phyloP scores from a whole-genome alignment of 2,797 vertebrate species.

The Pagetopsis macropterus region DNA sequence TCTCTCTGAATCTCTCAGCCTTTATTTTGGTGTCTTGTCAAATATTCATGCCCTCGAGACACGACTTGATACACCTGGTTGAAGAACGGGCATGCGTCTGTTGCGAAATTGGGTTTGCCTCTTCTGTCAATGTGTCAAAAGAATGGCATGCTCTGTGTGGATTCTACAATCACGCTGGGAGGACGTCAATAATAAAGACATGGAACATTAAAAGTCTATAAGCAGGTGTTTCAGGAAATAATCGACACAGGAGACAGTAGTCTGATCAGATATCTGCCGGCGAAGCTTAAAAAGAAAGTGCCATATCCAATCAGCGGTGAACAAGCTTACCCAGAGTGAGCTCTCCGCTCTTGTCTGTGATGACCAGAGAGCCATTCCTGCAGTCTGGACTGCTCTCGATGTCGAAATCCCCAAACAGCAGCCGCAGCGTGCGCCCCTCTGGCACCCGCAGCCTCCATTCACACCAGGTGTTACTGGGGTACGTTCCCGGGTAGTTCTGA shows the following conservation, averaged over 20 bases:
- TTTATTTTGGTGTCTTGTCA: constrained; percentile 41
- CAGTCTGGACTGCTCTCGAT: constrained; percentile 85
- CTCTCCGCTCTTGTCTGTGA: constrained; percentile 72
- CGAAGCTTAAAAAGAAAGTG: background rate
- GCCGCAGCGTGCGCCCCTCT: constrained; percentile 75
- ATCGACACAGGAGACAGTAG: background rate
- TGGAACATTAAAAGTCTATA: background rate
- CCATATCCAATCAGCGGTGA: background rate
- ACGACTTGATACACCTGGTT: constrained; percentile 47
- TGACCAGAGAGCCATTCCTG: constrained; percentile 82
- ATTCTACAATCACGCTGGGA: constrained; percentile 11
- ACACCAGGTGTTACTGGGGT: constrained; percentile 86
- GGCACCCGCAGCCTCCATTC: constrained; percentile 82
- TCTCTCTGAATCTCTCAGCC: constrained; percentile 32
- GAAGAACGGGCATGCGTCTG: constrained; percentile 34
- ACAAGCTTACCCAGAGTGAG: constrained; percentile 77
- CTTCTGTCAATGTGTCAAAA: constrained; percentile 50
- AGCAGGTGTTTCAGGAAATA: constrained; percentile 8
- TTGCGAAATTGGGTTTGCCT: constrained; percentile 49
- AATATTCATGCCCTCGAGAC: constrained; percentile 44
- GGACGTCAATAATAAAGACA: constrained; percentile 25
- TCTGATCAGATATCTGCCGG: background rate
- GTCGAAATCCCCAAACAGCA: constrained; percentile 89
- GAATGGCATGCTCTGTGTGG: constrained; percentile 59
- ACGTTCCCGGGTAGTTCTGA: constrained; percentile 90